Percentiles rank a stretch among this genome's conserved stretches.
Conservation (phyloP, 2,113 vertebrate genomes). For the Sylvicapra grimmia region DNA sequence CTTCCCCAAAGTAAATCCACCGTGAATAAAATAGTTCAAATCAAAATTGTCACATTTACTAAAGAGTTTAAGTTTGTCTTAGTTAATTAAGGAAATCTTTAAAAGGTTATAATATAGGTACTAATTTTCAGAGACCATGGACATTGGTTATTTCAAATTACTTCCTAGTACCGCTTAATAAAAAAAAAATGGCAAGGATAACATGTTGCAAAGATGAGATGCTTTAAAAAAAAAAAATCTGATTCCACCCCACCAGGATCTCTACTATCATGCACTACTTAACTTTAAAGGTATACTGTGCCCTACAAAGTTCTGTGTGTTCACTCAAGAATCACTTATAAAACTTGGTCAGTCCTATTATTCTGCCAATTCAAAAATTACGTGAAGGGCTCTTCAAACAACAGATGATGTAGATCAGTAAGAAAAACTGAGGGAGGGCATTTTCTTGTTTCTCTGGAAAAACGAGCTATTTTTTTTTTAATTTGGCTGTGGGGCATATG, state of each 20-base stretch:
- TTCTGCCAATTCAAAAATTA: background rate
- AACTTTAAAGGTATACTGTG: slow-evolving; percentile 1
- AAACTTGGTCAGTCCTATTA: background rate
- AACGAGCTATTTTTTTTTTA: background rate
- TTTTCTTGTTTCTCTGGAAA: background rate
- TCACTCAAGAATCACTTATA: background rate
- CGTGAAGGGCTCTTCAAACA: background rate
- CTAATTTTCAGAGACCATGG: background rate
- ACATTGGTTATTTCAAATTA: background rate
- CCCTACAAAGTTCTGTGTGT: background rate
- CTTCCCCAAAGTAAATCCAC: background rate
- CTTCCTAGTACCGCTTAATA: background rate
- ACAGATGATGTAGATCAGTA: background rate
- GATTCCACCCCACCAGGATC: background rate
- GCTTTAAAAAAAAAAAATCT: background rate
- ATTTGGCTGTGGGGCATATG: background rate
- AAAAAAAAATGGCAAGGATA: background rate
- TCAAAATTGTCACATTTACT: background rate
- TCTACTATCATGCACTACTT: background rate
- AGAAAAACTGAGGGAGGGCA: background rate
- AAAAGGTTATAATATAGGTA: background rate
- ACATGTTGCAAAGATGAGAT: background rate
- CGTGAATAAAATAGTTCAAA: background rate
- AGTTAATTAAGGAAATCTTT: background rate
- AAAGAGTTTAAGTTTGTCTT: background rate